These are phyloP conservation scores for Sebastes minor DNA, from an alignment of 2,797 vertebrate species.

Conservation along the genomic window DNA sequence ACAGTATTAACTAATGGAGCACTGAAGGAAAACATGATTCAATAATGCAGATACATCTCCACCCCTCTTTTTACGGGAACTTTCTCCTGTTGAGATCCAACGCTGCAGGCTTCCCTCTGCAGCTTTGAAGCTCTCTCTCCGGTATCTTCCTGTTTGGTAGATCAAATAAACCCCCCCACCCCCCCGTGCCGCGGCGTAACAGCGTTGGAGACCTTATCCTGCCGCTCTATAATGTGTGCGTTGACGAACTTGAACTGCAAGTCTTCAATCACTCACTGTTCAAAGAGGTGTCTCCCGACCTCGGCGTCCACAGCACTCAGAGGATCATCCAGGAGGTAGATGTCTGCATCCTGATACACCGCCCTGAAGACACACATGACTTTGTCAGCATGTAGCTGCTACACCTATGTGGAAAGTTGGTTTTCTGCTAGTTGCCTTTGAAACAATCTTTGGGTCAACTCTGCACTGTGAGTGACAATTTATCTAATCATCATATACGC, in stretches of 20 bases:
- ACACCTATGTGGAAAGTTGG: not conserved
- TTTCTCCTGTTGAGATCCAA: conserved; percentile 7
- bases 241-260: conserved; percentile 10
- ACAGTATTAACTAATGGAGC: not conserved
- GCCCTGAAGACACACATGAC: conserved; percentile 76
- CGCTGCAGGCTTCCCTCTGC: not conserved
- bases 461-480: too few relatives aligned
- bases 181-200: not conserved
- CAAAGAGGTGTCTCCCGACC: conserved; percentile 92
- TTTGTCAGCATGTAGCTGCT: too few relatives aligned
- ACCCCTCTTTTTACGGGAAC: not conserved
- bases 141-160: not conserved
- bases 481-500: too few relatives aligned
- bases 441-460: not conserved
- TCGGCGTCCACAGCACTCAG: conserved; percentile 92
- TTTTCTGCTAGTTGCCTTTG: not conserved
- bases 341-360: conserved; percentile 91
- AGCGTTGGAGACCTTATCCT: not conserved
- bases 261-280: conserved; percentile 87
- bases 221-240: not conserved
- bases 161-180: not conserved
- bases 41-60: not conserved
- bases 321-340: conserved; percentile 94
- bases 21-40: not conserved
- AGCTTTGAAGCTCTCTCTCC: not conserved